These are phyloP conservation scores for Heliothis virescens DNA, from an alignment of 1,140 invertebrate genomes.

Conservation along the genomic window DNA sequence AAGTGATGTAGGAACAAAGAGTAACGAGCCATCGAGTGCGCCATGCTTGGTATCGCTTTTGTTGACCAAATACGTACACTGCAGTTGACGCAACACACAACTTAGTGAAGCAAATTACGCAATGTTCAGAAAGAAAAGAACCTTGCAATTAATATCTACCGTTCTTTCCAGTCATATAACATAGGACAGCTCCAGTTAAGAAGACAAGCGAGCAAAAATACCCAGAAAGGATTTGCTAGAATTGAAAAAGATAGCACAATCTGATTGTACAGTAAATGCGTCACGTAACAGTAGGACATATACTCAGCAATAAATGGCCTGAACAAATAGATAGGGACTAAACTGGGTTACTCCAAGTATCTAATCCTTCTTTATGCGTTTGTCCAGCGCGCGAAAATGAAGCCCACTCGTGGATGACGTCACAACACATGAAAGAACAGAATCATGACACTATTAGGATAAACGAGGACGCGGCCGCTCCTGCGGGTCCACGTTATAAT, in stretches of 20 bases:
- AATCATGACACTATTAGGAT: constrained; percentile 41
- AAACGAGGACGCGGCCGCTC: constrained; percentile 20
- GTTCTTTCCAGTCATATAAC: not conserved
- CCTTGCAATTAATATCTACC: not conserved
- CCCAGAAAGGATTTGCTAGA: not conserved
- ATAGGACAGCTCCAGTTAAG: too few relatives aligned
- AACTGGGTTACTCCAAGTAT: constrained; percentile 1
- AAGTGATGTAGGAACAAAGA: constrained; percentile 23
- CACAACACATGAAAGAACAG: constrained; percentile 13
- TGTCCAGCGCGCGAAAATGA: not conserved
- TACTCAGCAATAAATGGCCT: constrained; percentile 6
- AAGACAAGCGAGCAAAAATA: not conserved
- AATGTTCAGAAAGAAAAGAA: not conserved
- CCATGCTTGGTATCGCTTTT: not conserved
- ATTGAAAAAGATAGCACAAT: not conserved
- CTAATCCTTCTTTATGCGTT: constrained; percentile 29
- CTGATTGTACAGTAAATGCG: not conserved
- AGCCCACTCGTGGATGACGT: constrained; percentile 12
- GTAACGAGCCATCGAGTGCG: constrained; percentile 10
- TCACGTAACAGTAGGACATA: not conserved
- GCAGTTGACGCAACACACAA: not conserved
- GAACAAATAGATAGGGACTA: constrained; percentile 14
- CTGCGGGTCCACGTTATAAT: constrained; percentile 24
- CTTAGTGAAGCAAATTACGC: not conserved
- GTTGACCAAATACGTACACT: not conserved